Evolutionary conservation across 2,888 invertebrate species (phyloP), one percentile per base, ranked within the genome.

Genomic region (Patella ulyssiponensis): DNA sequence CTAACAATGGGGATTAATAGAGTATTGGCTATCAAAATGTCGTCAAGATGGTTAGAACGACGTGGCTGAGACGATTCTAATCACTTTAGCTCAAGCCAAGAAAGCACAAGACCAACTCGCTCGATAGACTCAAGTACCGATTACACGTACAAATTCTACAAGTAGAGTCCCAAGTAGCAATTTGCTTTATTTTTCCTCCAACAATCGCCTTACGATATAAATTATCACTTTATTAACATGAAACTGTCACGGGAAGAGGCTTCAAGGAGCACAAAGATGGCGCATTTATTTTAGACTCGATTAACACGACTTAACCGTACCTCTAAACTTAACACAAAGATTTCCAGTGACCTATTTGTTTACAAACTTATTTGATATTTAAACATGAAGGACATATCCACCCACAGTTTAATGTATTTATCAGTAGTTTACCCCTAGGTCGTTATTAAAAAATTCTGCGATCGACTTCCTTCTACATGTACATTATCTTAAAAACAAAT

Each of bases 141-240:
- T 64, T 64, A 64, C 64, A 64, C 20, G 64, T 64, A 64, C 20
- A 20, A 64, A 23, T 23, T 64, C 20, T 23, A 20, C 64, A 64
- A 64, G 64, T 64, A 64, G 64, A 64, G 23, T 44, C 64, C 64
- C 64, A 64, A 64, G 64, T 64, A 23, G 64, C 64, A 64, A 64
- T 64, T 64, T 64, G 23, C 20, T 64, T 64, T 64, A 64, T 64
- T 64, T 64, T 23, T 23, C 23, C 64, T 23, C 14, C 23, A 23
- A 23, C 64, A 64, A 64, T 64, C 64, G 64, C 23, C 64, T 64
- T 64, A 64, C 23, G 20, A 20, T 64, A 64, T 64, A 64, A 64
- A 64, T 64, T 64, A 64, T 64, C 64, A 23, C 23, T 64, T 64
- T 64, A 64, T 64, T 64, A 64, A 64, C 64, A 64, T 64, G 64